Evolutionary conservation across 1,140 invertebrate species (phyloP).

Genomic region (Drosophila pseudoananassae): DNA sequence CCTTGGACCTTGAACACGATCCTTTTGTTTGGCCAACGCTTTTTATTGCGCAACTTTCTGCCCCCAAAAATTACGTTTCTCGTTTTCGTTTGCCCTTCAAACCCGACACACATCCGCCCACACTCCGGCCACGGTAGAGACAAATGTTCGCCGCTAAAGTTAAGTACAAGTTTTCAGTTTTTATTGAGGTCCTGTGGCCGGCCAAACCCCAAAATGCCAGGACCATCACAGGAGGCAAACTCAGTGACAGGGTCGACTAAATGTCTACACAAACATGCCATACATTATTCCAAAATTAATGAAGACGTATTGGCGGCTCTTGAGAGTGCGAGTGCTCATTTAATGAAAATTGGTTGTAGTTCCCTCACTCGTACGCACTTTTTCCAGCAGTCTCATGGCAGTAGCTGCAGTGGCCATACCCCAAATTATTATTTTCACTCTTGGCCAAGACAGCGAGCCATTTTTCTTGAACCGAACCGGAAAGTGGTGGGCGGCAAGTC

Average conservation of each 20-base stretch:
- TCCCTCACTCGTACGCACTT: slow-evolving; percentile 42
- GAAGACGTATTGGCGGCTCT: slow-evolving; percentile 71
- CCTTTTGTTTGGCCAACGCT: slow-evolving; percentile 59
- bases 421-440: slow-evolving; percentile 74
- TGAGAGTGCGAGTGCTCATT: slow-evolving; percentile 34
- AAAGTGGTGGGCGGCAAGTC: slow-evolving; percentile 4
- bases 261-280: slow-evolving; percentile 71
- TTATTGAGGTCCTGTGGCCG: slow-evolving; percentile 41
- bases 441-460: slow-evolving; percentile 45
- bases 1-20: slow-evolving; percentile 62
- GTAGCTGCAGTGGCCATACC: slow-evolving; percentile 49
- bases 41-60: slow-evolving; percentile 35
- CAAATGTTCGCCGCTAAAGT: slow-evolving; percentile 59
- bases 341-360: slow-evolving; percentile 63
- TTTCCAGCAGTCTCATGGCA: not conserved
- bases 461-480: slow-evolving; percentile 60
- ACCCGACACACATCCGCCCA: slow-evolving; percentile 11
- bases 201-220: slow-evolving; percentile 2
- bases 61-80: slow-evolving; percentile 6
- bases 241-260: slow-evolving; percentile 48
- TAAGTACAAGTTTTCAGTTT: slow-evolving; percentile 65
- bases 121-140: slow-evolving; percentile 21
- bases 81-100: slow-evolving; percentile 53
- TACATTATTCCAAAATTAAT: slow-evolving; percentile 73
- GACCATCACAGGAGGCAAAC: not conserved